Evolutionary conservation across 2,888 invertebrate species (phyloP), one percentile per base, ranked within the genome.

Genomic region (Mamestra brassicae): DNA sequence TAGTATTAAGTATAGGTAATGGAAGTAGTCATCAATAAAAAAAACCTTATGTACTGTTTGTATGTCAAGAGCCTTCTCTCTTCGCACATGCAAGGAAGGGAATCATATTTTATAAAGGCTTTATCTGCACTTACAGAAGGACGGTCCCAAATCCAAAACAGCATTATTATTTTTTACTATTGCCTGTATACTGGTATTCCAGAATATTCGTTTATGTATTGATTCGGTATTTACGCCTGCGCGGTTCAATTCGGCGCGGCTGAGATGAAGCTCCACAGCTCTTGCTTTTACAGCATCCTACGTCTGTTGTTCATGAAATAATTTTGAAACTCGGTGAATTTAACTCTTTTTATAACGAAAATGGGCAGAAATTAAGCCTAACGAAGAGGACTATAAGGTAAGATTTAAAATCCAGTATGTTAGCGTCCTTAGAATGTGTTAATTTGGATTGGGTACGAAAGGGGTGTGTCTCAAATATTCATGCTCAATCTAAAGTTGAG

Each of bases 191-290:
- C 58, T 26, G 26, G 15, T 26, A 74, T 50, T 66, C 57, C 57
- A 61, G 13, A 36, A 45, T 65, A 3, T 64, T 50, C 3, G 5
- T 66, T 10, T 45, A 17, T 13, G 4, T 47, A 80, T 82, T 67
- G 82, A 80, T 78, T 76, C 68, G 52, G 38, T 42, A 76, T n/a
- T 70, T 71, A 91, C 96, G 96, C 92, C 86, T 95, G 96, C 95
- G 96, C 93, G 83, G 91, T 94, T 83, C 74, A 90, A n/a, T 45
- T 34, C 89, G 89, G 88, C 88, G 86, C 85, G 90, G 92, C 92
- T 60, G 45, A 90, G 95, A 94, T 89, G 83, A 85, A 85, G 87
- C 92, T 92, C 91, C 93, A 92, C 92, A 92, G 92, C 86, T 78
- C 80, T 89, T 83, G 60, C 78, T 73, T 74, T 78, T 78, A 74